phyloP scores from a whole-genome alignment of 2,797 vertebrate genomes.

The Limnodromus scolopaceus region DNA sequence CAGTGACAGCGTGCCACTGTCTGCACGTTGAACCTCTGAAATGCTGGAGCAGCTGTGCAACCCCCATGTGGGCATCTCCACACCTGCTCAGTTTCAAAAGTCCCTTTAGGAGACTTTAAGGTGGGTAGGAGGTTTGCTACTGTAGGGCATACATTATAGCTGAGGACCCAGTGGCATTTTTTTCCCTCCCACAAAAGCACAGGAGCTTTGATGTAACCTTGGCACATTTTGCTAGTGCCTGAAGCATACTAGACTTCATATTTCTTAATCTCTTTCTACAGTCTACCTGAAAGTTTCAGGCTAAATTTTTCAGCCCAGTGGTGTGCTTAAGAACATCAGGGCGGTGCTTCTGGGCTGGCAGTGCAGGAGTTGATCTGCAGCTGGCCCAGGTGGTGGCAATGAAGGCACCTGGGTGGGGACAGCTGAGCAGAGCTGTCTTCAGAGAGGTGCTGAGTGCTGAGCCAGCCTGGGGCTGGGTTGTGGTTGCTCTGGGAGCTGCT shows the following conservation, averaged over 20 bases:
- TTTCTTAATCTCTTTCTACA: background rate
- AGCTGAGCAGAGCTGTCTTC: rapidly evolving
- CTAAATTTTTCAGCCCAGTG: background rate
- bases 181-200: background rate
- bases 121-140: background rate
- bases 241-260: background rate
- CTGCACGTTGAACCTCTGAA: no score
- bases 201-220: background rate
- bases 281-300: background rate
- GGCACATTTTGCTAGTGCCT: background rate
- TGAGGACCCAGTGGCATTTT: background rate
- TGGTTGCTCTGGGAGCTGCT: rapidly evolving
- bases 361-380: background rate
- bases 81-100: background rate
- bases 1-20: background rate
- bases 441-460: background rate
- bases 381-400: background rate
- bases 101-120: no score
- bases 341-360: rapidly evolving
- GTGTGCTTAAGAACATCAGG: background rate
- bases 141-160: rapidly evolving
- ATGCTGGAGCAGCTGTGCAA: background rate
- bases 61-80: background rate
- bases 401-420: background rate
- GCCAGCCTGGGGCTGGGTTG: rapidly evolving